Conservation (phyloP, 2,888 invertebrate genomes). For the Lasioglossum morio region DNA sequence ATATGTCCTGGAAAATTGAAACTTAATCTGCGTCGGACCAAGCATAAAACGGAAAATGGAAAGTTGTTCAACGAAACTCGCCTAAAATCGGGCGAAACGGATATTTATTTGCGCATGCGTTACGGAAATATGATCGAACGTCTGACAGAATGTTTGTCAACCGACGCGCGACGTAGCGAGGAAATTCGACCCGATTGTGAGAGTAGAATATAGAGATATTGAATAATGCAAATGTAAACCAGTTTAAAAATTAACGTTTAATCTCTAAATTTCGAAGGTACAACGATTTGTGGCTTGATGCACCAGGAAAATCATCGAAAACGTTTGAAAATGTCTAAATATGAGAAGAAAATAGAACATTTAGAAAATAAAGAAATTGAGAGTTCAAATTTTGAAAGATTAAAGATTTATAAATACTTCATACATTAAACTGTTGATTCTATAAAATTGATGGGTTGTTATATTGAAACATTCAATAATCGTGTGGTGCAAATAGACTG, state of each 20-base stretch:
- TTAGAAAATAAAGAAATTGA: neutral
- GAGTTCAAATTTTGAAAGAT: neutral
- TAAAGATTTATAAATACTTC: neutral
- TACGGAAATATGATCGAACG: constrained; percentile 3
- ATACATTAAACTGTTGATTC: neutral
- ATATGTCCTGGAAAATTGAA: constrained; percentile 24
- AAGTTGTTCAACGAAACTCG: constrained; percentile 2
- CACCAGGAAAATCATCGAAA: neutral
- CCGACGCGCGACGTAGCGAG: neutral
- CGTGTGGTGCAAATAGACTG: neutral
- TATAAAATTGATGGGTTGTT: neutral
- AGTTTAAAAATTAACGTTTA: neutral
- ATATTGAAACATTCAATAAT: neutral
- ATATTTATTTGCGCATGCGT: neutral
- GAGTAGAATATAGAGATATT: neutral
- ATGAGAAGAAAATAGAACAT: neutral
- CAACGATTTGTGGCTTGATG: neutral
- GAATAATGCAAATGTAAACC: neutral
- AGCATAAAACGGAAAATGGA: constrained; percentile 6
- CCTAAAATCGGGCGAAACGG: neutral
- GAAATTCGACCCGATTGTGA: neutral
- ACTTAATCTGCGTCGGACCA: constrained; percentile 18
- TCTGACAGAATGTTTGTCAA: neutral
- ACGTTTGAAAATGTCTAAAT: neutral
- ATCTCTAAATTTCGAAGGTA: neutral